Percentiles rank a stretch among this genome's conserved stretches.
These are phyloP conservation scores for Platyrinchus mystaceus DNA, from an alignment of 2,797 vertebrate species.

Conservation along the genomic window DNA sequence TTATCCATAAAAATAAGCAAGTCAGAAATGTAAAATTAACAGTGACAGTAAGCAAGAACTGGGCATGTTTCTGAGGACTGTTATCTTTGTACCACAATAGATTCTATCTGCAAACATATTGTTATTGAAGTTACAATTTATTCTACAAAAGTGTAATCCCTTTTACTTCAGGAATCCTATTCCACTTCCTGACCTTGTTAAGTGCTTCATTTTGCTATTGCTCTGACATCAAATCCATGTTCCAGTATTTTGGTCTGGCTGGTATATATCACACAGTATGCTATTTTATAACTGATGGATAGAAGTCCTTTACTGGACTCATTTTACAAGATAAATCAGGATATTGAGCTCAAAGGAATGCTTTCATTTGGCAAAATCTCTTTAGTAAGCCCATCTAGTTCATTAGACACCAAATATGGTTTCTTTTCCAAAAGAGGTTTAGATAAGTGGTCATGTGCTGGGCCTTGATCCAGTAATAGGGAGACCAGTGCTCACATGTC, in stretches of 20 bases:
- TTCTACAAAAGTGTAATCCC: background rate
- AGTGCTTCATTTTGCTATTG: constrained; percentile 5
- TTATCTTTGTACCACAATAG: background rate
- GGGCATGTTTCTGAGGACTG: background rate
- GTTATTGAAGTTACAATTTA: background rate
- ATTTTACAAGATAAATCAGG: constrained; percentile 19
- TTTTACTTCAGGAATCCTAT: background rate
- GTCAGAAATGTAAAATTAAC: background rate
- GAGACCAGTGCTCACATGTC: background rate
- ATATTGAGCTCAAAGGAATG: background rate
- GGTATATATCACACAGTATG: background rate
- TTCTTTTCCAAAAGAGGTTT: background rate
- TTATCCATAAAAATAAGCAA: background rate
- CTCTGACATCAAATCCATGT: background rate
- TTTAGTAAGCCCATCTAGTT: background rate
- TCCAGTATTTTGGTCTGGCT: background rate
- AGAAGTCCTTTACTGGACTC: background rate
- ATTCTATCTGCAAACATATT: background rate
- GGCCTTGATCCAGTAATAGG: background rate
- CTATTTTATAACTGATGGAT: background rate
- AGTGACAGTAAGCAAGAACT: background rate
- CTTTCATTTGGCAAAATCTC: background rate
- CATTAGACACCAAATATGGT: background rate
- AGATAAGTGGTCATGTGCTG: background rate
- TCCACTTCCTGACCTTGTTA: background rate